These are phyloP conservation scores for Pocillopora meandrina DNA, from an alignment of 92 coral and sea anemone species.

Conservation along the genomic window DNA sequence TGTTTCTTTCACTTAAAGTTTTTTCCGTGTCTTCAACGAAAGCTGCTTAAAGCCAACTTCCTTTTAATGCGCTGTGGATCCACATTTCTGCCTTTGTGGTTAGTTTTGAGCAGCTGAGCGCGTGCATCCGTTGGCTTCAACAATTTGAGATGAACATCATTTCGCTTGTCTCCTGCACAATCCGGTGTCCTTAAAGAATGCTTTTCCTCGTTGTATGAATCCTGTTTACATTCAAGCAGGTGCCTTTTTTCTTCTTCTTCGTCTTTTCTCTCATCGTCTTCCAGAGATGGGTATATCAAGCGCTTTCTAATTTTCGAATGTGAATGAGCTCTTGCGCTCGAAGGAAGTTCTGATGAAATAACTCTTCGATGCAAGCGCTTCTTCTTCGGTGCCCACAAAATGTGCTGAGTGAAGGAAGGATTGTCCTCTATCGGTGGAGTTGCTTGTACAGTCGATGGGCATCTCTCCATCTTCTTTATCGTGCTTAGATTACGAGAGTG, in stretches of 20 bases:
- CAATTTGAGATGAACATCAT: conserved; percentile 3
- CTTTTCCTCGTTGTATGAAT: conserved; percentile 1
- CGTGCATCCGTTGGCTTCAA: conserved; percentile 26
- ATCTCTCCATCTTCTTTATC: conserved; percentile 31
- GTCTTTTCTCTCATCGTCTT: conserved; percentile 46
- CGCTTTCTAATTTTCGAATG: conserved; percentile 75
- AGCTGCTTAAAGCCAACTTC: conserved; percentile 66
- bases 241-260: conserved; percentile 26
- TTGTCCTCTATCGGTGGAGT: conserved; percentile 60
- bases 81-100: conserved; percentile 30
- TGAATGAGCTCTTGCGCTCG: conserved; percentile 50
- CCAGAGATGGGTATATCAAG: conserved; percentile 53
- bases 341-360: conserved; percentile 27
- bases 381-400: conserved; percentile 76
- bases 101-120: conserved; percentile 3
- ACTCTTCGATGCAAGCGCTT: conserved; percentile 62
- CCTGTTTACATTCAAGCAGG: conserved; percentile 2
- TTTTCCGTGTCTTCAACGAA: conserved; percentile 31
- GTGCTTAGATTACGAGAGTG: not conserved
- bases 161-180: conserved; percentile 20
- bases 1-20: not conserved
- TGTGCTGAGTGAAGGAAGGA: conserved; percentile 41
- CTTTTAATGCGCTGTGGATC: conserved; percentile 57
- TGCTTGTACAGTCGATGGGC: conserved; percentile 48
- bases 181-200: conserved; percentile 34